Evolutionary conservation across 2,113 vertebrate genomes (phyloP), one percentile per base, ranked within the genome.

Genomic region (Zapornia atra): DNA sequence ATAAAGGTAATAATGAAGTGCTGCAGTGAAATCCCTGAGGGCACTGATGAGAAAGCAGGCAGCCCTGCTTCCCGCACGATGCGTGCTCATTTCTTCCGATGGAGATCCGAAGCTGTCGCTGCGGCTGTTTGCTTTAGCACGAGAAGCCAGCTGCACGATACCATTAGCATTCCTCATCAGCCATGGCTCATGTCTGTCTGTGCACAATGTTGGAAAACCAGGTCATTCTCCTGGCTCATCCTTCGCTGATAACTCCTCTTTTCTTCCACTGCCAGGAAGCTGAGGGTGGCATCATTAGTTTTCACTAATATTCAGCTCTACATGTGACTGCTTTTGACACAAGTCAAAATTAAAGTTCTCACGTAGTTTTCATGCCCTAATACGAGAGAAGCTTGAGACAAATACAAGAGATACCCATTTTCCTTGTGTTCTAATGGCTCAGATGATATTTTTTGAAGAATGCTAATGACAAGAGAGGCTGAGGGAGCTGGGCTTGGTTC

Each of bases 221-320:
- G 95, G 96, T 96, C 96, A 97, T 71, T 84, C 91, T 78, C 86
- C 89, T 96, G 93, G 95, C 93, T 96, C 94, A 57, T 94, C 86
- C 91, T 89, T 83, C 70, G 85, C 92, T 82, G 81, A 89, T 96
- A 95, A 85, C 93, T 89, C 86, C 60, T 91, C 86, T 95, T 96
- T 92, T 94, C 93, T 95, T 91, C 72, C 36, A 20, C 77, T 84
- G 83, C 91, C 0, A 38, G 84, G 95, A 95, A 94, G 93, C 81
- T 9, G 29, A 84, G 89, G 91, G 94, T 5, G 4, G 61, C 3
- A 6, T 89, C 94, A 96, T 96, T 95, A 92, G 91, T 96, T 85
- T 86, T 84, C 84, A 36, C 69, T 91, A 40, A 91, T 96, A 89
- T 78, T 92, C 77, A 64, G 77, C 82, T 79, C 81, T 79, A 22